phyloP scores from a whole-genome alignment of 2,113 vertebrate species.

The Hydropotes inermis region DNA sequence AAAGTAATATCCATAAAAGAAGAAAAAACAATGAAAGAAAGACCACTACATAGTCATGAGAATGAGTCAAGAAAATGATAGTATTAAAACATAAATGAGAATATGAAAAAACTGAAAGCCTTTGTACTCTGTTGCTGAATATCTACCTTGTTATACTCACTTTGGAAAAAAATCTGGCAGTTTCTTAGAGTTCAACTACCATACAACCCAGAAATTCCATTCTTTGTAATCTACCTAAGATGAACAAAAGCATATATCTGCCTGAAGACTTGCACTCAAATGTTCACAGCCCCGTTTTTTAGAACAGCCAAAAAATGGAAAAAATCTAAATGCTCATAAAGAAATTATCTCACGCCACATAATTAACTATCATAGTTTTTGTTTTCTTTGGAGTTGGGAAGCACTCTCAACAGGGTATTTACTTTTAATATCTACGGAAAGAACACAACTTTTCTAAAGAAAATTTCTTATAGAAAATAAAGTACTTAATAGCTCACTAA shows the following conservation, averaged over 20 bases:
- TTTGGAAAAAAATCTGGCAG: background rate
- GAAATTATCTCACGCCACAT: background rate
- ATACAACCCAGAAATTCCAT: background rate
- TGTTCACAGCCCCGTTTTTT: background rate
- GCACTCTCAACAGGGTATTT: background rate
- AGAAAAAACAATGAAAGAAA: background rate
- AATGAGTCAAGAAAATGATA: background rate
- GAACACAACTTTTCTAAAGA: background rate
- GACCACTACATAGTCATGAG: background rate
- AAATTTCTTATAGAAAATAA: background rate
- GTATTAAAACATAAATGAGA: background rate
- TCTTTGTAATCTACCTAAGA: background rate
- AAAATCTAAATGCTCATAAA: background rate
- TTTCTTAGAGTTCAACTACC: background rate
- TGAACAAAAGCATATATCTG: background rate
- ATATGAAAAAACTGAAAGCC: background rate
- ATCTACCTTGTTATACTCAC: background rate
- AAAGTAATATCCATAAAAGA: background rate
- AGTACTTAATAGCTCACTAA: background rate
- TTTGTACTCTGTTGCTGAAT: background rate
- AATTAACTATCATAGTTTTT: constrained; percentile 8
- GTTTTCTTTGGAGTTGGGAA: background rate
- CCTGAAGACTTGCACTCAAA: background rate
- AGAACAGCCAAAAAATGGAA: background rate
- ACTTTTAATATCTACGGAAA: constrained; percentile 13